phyloP scores from a whole-genome alignment of 2,888 invertebrate species.

The Diarsia dahlii region DNA sequence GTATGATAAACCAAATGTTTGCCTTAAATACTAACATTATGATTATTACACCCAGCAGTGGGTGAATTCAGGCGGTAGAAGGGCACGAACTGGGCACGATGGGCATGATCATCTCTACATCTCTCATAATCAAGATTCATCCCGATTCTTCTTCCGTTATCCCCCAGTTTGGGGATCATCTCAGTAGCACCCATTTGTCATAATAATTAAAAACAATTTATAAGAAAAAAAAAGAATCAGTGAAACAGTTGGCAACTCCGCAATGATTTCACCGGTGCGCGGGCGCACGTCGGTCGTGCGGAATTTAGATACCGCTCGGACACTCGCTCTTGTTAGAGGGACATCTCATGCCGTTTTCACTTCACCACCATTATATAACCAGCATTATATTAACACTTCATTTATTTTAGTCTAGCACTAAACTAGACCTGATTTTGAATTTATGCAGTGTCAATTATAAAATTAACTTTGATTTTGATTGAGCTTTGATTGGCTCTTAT shows the following conservation, averaged over 20 bases:
- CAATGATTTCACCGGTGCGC: conserved; percentile 80
- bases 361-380: conserved; percentile 66
- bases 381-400: conserved; percentile 62
- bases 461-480: conserved; percentile 12
- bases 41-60: too few species aligned
- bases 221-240: conserved; percentile 8
- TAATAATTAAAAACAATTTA: neutral
- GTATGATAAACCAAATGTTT: neutral
- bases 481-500: neutral
- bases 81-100: too few species aligned
- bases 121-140: neutral
- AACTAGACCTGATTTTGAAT: conserved; percentile 39
- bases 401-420: conserved; percentile 52
- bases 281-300: conserved; percentile 77
- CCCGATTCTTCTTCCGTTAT: too few species aligned
- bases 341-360: conserved; percentile 83
- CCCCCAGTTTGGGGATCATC: neutral
- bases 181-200: neutral
- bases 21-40: too few species aligned
- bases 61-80: too few species aligned
- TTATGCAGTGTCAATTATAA: conserved; percentile 47
- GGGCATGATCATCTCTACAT: too few species aligned
- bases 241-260: conserved; percentile 76
- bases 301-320: conserved; percentile 84
- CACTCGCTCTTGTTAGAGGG: conserved; percentile 84